phyloP scores from a whole-genome alignment of 2,888 invertebrate genomes.

The Metopia argyrocephala region DNA sequence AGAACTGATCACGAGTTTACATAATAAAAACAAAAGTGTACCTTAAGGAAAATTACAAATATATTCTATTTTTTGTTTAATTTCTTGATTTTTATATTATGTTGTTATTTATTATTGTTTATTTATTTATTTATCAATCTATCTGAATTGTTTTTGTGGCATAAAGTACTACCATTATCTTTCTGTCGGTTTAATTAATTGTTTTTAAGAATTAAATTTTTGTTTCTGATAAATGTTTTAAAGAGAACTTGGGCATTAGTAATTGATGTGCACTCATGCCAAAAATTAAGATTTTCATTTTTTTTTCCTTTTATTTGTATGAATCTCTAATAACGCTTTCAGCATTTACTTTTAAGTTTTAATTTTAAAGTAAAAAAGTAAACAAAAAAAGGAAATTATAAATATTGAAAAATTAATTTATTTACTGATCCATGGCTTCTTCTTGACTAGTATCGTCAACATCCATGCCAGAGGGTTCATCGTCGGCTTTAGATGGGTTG shows the following conservation, averaged over 20 bases:
- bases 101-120: not conserved
- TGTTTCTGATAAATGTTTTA: constrained; percentile 33
- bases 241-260: constrained; percentile 7
- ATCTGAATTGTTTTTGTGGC: not conserved
- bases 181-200: constrained; percentile 5
- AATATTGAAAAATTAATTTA: constrained; percentile 35
- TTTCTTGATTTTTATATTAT: constrained; percentile 5
- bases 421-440: constrained; percentile 78
- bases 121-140: not conserved
- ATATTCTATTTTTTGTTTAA: not conserved
- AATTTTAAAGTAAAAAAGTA: constrained; percentile 32
- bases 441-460: constrained; percentile 78
- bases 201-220: constrained; percentile 25
- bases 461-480: constrained; percentile 77
- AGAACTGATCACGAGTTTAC: too few species aligned
- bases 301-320: constrained; percentile 26
- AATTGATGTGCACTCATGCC: not conserved
- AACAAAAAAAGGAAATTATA: constrained; percentile 49
- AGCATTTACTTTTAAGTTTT: constrained; percentile 37
- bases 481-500: constrained; percentile 70
- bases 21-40: too few species aligned
- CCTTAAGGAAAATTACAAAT: too few species aligned
- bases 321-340: constrained; percentile 48
- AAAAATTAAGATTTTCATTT: constrained; percentile 14
- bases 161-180: constrained; percentile 18